Conservation (phyloP, 2,113 vertebrate genomes). For the Empidonax alnorum region DNA sequence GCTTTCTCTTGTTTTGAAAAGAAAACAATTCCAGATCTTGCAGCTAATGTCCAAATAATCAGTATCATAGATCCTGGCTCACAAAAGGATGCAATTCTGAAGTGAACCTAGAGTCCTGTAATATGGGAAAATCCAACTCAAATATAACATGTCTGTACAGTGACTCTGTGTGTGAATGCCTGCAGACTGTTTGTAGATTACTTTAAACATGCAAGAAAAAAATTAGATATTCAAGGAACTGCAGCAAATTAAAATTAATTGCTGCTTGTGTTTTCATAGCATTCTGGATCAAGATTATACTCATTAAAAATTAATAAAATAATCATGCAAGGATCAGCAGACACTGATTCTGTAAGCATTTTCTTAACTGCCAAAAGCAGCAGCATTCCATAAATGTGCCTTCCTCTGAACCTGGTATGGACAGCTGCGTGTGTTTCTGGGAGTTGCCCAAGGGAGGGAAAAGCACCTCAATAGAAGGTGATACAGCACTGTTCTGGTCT, state of each 20-base stretch:
- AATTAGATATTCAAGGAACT: background rate
- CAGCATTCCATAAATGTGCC: background rate
- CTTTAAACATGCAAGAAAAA: background rate
- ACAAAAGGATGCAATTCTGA: background rate
- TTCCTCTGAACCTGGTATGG: rapidly evolving
- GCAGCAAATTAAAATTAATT: background rate
- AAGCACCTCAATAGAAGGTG: background rate
- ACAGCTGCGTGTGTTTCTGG: background rate
- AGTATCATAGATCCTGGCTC: background rate
- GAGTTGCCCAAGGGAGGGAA: background rate
- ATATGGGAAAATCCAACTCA: background rate
- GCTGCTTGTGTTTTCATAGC: background rate
- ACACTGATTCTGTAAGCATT: background rate
- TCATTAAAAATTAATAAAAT: background rate
- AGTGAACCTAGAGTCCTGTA: background rate
- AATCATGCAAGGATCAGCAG: background rate
- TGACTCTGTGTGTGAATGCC: background rate
- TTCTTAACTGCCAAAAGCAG: background rate
- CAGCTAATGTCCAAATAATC: background rate
- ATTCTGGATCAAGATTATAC: background rate
- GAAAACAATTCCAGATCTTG: background rate
- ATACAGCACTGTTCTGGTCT: no score
- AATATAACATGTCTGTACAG: background rate
- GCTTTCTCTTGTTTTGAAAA: background rate
- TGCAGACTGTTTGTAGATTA: background rate